Conservation (phyloP, 2,113 vertebrate genomes). For the human region DNA sequence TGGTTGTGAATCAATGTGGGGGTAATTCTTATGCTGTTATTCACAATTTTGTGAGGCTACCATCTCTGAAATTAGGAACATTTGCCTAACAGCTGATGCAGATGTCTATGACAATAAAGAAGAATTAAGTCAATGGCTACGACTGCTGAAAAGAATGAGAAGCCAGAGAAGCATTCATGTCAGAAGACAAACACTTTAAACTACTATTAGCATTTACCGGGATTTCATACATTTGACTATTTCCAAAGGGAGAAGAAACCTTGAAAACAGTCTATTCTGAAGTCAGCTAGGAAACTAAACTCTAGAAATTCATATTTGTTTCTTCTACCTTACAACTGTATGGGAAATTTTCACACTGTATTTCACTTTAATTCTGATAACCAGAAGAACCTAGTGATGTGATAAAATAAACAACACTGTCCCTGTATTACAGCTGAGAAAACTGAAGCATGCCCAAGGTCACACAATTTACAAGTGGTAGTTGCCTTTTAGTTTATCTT, state of each 20-base stretch:
- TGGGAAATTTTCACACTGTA: not conserved
- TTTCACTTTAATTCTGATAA: not conserved
- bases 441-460: not conserved
- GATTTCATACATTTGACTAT: not conserved
- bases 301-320: not conserved
- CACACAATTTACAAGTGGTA: not conserved
- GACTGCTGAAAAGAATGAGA: not conserved
- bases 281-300: not conserved
- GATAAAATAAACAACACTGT: not conserved
- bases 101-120: not conserved
- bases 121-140: not conserved
- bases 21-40: not conserved
- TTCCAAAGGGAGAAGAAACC: not conserved
- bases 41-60: not conserved
- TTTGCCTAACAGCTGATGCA: not conserved
- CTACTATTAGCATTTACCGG: not conserved
- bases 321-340: not conserved
- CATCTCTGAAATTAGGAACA: not conserved
- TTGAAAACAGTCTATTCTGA: not conserved
- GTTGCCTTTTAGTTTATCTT: not conserved
- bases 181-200: not conserved
- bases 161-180: not conserved
- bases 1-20: not conserved
- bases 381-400: not conserved
- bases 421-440: not conserved